These are phyloP conservation scores for Aplidium turbinatum DNA, from an alignment of 23 tunicate genomes.

Conservation along the genomic window DNA sequence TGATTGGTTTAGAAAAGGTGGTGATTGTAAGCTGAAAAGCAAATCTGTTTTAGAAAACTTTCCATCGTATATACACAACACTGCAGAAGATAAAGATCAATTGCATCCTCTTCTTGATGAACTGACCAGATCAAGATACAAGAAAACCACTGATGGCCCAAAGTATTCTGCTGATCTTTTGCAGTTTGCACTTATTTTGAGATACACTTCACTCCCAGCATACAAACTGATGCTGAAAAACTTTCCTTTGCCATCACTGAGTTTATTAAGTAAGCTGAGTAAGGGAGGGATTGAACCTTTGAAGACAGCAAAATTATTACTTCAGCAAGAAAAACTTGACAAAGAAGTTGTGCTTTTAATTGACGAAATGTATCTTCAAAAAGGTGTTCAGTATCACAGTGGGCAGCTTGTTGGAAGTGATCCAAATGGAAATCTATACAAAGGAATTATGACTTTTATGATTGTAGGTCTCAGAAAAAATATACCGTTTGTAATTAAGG, in stretches of 20 bases:
- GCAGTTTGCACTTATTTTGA: conserved; percentile 1
- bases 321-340: not conserved
- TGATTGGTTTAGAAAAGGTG: too few relatives aligned
- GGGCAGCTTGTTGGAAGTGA: not conserved
- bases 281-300: not conserved
- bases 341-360: conserved; percentile 4
- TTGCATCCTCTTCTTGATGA: too few relatives aligned
- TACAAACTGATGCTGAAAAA: not conserved
- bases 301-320: conserved; percentile 1
- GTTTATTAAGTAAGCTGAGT: conserved; percentile 6
- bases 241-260: not conserved
- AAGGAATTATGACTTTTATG: conserved; percentile 7
- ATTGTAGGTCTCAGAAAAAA: conserved; percentile 15
- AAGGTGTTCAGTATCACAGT: conserved; percentile 1
- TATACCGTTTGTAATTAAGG: conserved; percentile 15
- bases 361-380: conserved; percentile 3
- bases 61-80: too few relatives aligned
- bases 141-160: too few relatives aligned
- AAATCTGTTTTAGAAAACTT: too few relatives aligned
- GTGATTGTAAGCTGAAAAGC: too few relatives aligned
- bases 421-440: not conserved
- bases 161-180: too few relatives aligned
- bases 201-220: not conserved
- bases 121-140: too few relatives aligned
- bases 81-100: too few relatives aligned